These are phyloP conservation scores for Hormaphis cornu DNA, from an alignment of 1,140 invertebrate species.

Conservation along the genomic window DNA sequence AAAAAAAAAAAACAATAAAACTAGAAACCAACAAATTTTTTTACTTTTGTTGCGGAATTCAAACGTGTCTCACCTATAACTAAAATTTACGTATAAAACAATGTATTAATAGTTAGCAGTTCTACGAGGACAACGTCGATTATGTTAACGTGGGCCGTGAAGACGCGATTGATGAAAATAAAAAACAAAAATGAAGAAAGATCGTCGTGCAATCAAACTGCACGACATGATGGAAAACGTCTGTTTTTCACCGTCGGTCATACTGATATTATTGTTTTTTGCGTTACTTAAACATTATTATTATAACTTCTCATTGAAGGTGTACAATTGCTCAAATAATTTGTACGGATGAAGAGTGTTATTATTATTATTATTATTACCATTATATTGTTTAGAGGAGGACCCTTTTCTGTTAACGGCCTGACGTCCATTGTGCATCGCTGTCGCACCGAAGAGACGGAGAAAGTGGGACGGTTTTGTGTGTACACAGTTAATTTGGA, in stretches of 20 bases:
- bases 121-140: conserved; percentile 20
- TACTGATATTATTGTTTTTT: conserved; percentile 12
- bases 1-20: not conserved
- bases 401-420: not conserved
- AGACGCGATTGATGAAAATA: conserved; percentile 1
- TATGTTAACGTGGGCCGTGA: conserved; percentile 13
- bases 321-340: not conserved
- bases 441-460: not conserved
- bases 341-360: no score
- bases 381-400: no score
- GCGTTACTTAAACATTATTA: conserved; percentile 6
- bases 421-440: not conserved
- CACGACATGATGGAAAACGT: not conserved
- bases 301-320: not conserved
- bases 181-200: not conserved
- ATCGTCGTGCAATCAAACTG: conserved; percentile 6
- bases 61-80: no score
- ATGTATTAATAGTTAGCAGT: no score
- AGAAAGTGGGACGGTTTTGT: conserved; percentile 7
- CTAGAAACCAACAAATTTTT: conserved; percentile 16
- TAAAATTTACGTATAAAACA: not conserved
- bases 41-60: conserved; percentile 6
- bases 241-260: not conserved
- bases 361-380: no score
- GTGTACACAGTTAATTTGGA: not conserved